phyloP scores from a whole-genome alignment of 2,888 invertebrate species.

The Cheilosia urbana region DNA sequence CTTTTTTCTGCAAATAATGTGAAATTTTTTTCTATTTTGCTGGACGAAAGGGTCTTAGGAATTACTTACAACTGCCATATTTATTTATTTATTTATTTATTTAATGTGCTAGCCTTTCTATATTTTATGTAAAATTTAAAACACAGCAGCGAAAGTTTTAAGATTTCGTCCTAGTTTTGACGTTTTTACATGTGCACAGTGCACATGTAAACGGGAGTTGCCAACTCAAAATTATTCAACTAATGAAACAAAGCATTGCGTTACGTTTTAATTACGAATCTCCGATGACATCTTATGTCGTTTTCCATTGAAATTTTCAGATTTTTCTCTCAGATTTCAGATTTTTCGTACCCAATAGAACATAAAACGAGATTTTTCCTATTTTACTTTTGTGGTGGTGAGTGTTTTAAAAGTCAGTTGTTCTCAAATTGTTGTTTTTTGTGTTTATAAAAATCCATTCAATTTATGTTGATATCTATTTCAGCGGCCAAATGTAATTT shows the following conservation, averaged over 20 bases:
- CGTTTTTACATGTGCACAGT: conserved; percentile 63
- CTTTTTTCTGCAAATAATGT: conserved; percentile 80
- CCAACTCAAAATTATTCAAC: background rate
- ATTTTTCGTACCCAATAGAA: no score
- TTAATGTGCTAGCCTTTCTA: background rate
- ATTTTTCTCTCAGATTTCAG: no score
- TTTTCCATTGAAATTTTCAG: no score
- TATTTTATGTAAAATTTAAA: conserved; percentile 10
- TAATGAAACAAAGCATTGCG: background rate
- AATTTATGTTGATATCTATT: no score
- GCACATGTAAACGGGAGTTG: conserved; percentile 51
- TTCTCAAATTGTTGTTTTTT: no score
- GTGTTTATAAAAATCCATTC: no score
- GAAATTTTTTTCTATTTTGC: no score
- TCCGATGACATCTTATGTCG: no score
- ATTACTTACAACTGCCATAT: conserved; percentile 63
- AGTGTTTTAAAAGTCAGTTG: no score
- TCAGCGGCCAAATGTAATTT: no score
- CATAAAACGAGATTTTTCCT: no score
- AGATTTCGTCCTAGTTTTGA: conserved; percentile 31
- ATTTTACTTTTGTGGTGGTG: no score
- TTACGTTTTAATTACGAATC: background rate
- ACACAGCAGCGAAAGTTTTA: background rate
- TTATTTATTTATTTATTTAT: conserved; percentile 2
- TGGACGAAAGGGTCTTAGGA: background rate